Evolutionary conservation across 2,797 vertebrate genomes (phyloP).

Genomic region (Bradypodion pumilum): DNA sequence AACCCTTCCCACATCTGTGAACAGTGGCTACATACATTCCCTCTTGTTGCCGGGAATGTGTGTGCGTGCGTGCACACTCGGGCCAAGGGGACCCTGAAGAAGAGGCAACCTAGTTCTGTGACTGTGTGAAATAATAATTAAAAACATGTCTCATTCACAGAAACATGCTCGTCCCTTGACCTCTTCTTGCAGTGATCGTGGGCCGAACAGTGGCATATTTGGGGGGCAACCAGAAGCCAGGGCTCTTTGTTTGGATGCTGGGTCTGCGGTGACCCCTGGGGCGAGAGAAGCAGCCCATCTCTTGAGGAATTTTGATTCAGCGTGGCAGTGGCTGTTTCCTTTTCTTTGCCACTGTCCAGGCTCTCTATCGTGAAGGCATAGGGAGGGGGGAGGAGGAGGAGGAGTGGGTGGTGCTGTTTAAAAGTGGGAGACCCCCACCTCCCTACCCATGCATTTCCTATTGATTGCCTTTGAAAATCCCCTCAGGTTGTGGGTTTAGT

Average conservation of each 20-base stretch:
- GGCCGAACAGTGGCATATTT: background rate
- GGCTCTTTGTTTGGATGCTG: constrained; percentile 16
- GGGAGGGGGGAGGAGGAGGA: background rate
- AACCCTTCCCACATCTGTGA: background rate
- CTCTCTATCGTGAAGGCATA: constrained; percentile 3
- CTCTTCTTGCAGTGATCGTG: background rate
- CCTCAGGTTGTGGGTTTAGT: constrained; percentile 27
- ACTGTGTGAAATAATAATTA: no score
- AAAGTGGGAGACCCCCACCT: background rate
- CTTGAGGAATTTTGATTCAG: constrained; percentile 37
- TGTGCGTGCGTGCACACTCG: no score
- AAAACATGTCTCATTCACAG: no score
- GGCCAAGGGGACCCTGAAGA: background rate
- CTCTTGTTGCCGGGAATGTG: no score
- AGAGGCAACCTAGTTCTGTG: background rate
- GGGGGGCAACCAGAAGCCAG: constrained; percentile 8
- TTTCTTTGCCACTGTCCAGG: constrained; percentile 28
- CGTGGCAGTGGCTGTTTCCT: constrained; percentile 18
- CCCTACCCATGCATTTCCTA: background rate
- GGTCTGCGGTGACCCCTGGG: constrained; percentile 23
- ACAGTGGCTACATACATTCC: background rate
- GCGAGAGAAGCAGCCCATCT: constrained; percentile 40
- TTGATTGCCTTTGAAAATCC: constrained; percentile 25
- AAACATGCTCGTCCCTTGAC: background rate
- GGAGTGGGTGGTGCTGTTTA: background rate